Evolutionary conservation across 2,797 vertebrate genomes (phyloP).

Genomic region (Naso thynnoides): DNA sequence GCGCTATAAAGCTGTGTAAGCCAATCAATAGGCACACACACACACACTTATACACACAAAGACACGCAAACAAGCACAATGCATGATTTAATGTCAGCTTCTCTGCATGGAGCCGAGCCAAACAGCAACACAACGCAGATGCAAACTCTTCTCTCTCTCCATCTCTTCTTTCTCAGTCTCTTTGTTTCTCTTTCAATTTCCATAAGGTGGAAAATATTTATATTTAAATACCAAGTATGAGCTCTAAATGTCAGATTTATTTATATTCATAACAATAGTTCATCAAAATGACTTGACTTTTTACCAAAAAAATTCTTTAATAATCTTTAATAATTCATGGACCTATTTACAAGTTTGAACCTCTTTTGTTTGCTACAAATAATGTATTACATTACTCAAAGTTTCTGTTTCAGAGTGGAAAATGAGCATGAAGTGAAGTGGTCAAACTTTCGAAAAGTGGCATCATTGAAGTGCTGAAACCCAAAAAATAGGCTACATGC

Average conservation of each 20-base stretch:
- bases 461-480: neutral
- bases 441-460: neutral
- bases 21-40: conserved; percentile 83
- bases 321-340: neutral
- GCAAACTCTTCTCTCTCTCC: conserved; percentile 44
- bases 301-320: neutral
- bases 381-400: neutral
- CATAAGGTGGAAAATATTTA: conserved; percentile 28
- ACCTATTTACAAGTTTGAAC: neutral
- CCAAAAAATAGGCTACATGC: neutral
- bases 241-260: conserved; percentile 25
- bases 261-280: conserved; percentile 13
- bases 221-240: conserved; percentile 13
- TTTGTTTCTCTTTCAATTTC: conserved; percentile 45
- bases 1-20: conserved; percentile 86
- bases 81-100: conserved; percentile 87
- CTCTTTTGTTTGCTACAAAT: neutral
- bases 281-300: conserved; percentile 16
- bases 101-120: conserved; percentile 77
- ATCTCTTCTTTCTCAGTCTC: conserved; percentile 26
- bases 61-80: conserved; percentile 72
- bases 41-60: conserved; percentile 36
- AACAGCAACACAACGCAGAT: conserved; percentile 58
- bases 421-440: neutral
- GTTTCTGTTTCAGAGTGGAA: neutral